A percentile compares a stretch with the other conserved stretches of the same genome.
These are phyloP conservation scores for Gastracanthus pulcherrimus DNA, from an alignment of 2,888 invertebrate genomes.

Conservation along the genomic window DNA sequence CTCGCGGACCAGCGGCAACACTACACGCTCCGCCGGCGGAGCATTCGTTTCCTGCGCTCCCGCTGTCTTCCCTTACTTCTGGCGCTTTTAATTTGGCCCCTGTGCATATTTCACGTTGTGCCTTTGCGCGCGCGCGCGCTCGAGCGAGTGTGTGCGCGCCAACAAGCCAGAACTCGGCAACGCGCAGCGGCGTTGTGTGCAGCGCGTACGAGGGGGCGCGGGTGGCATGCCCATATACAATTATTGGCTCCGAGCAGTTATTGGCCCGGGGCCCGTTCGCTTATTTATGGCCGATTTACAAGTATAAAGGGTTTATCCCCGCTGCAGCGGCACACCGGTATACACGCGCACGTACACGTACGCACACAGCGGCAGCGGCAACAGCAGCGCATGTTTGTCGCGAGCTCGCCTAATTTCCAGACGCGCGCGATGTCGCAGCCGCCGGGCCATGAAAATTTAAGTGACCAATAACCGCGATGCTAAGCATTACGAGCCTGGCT, in stretches of 20 bases:
- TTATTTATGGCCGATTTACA: constrained; percentile 43
- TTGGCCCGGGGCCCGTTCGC: constrained; percentile 44
- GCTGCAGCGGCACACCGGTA: no score
- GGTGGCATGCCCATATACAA: constrained; percentile 20
- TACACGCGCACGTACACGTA: no score
- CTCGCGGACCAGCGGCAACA: no score
- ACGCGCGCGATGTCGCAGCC: constrained; percentile 19
- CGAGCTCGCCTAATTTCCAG: constrained; percentile 48
- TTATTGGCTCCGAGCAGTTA: constrained; percentile 41
- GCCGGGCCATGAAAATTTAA: constrained; percentile 51
- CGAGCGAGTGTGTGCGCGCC: neutral
- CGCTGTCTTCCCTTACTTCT: neutral
- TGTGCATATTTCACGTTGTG: constrained; percentile 42
- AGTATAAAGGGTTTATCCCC: constrained; percentile 26
- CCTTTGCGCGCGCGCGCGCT: neutral
- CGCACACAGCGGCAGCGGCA: neutral
- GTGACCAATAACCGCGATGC: constrained; percentile 53
- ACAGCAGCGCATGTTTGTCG: constrained; percentile 17
- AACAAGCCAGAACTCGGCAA: neutral
- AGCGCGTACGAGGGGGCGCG: neutral
- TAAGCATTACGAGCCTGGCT: constrained; percentile 34
- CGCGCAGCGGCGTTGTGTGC: no score
- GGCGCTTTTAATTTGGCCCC: constrained; percentile 52
- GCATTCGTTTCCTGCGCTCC: constrained; percentile 30
- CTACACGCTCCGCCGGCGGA: no score